Conservation (phyloP, 2,888 invertebrate genomes). For the Leptopilina myrica region DNA sequence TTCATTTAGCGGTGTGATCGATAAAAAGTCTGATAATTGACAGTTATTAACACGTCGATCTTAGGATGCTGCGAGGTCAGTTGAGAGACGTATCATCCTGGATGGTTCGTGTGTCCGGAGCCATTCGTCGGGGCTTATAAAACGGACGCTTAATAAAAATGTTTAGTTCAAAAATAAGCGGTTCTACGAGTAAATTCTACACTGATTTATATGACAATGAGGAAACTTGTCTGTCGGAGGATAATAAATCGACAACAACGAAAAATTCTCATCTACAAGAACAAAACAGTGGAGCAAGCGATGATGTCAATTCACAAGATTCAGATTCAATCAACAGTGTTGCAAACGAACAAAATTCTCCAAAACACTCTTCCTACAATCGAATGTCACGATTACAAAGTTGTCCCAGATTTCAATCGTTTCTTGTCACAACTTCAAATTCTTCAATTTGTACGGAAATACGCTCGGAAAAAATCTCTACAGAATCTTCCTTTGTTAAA, state of each 20-base stretch:
- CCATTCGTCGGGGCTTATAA: constrained; percentile 63
- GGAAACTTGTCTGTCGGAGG: constrained; percentile 57
- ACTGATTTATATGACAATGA: constrained; percentile 67
- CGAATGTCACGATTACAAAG: constrained; percentile 72
- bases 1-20: neutral
- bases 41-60: constrained; percentile 44
- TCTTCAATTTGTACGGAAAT: constrained; percentile 63
- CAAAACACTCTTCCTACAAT: constrained; percentile 71
- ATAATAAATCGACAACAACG: constrained; percentile 52
- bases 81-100: constrained; percentile 71
- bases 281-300: constrained; percentile 64
- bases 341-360: constrained; percentile 64
- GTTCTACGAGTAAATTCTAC: constrained; percentile 72
- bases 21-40: constrained; percentile 32
- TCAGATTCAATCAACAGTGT: constrained; percentile 63
- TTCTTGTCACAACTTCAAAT: constrained; percentile 71
- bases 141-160: constrained; percentile 66
- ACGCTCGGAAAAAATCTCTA: constrained; percentile 64
- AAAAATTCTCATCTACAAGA: constrained; percentile 64
- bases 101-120: constrained; percentile 69
- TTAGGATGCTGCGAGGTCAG: constrained; percentile 73
- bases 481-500: constrained; percentile 67
- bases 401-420: constrained; percentile 72
- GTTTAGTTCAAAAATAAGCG: constrained; percentile 71
- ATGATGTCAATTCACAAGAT: constrained; percentile 70